phyloP scores from a whole-genome alignment of 2,113 vertebrate genomes.

The Sturnira hondurensis region DNA sequence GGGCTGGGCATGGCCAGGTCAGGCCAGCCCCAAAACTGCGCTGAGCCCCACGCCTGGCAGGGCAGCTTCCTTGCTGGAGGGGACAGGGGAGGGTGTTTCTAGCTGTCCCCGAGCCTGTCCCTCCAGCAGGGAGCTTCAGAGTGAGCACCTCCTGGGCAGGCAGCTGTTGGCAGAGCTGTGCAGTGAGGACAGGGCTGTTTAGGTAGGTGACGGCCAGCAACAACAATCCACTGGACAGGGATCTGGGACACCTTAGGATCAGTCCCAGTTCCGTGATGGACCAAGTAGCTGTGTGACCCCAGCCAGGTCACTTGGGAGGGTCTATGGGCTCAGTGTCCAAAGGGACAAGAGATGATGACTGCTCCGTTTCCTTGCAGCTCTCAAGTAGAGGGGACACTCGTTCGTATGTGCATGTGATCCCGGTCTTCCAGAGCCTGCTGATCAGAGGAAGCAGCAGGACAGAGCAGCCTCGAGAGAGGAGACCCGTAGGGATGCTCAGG shows the following conservation, averaged over 20 bases:
- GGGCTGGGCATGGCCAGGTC: not conserved
- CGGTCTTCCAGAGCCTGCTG: rapidly evolving
- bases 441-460: not conserved
- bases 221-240: not conserved
- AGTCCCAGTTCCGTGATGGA: not conserved
- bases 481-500: rapidly evolving
- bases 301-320: not conserved
- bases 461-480: rapidly evolving
- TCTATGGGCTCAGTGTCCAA: not conserved
- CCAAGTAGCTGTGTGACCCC: not conserved
- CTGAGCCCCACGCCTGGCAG: not conserved
- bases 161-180: not conserved
- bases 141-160: too few relatives aligned
- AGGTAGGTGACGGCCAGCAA: not conserved
- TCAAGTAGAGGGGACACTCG: rapidly evolving
- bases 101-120: not conserved
- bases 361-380: not conserved
- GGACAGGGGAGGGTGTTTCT: not conserved
- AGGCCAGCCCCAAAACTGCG: not conserved
- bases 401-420: rapidly evolving
- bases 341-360: not conserved
- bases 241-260: not conserved
- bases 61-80: not conserved
- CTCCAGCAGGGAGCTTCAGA: not conserved
- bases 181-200: not conserved